Evolutionary conservation across 2,113 vertebrate species (phyloP).

Genomic region (Naja naja): DNA sequence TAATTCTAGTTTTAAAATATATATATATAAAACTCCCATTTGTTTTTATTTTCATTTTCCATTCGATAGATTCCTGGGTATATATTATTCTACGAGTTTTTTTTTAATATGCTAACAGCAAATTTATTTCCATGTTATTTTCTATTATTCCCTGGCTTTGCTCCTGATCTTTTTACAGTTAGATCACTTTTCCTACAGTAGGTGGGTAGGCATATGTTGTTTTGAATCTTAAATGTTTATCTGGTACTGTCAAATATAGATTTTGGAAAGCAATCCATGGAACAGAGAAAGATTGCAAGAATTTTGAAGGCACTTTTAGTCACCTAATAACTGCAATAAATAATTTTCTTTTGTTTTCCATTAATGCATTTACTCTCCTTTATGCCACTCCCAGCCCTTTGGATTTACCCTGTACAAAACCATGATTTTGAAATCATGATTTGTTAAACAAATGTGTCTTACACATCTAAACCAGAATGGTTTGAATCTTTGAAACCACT

Average conservation of each 20-base stretch:
- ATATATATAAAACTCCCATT: constrained; percentile 86
- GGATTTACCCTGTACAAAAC: constrained; percentile 13
- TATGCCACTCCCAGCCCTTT: constrained; percentile 59
- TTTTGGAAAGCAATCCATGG: constrained; percentile 62
- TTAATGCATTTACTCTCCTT: constrained; percentile 54
- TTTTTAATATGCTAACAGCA: constrained; percentile 52
- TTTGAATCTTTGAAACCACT: background rate
- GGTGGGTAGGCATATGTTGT: constrained; percentile 35
- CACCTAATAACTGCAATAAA: constrained; percentile 68
- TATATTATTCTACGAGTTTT: constrained; percentile 73
- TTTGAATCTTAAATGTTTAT: background rate
- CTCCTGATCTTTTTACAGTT: constrained; percentile 24
- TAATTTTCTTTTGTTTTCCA: constrained; percentile 57
- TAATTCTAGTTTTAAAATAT: constrained; percentile 87
- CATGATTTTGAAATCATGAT: background rate
- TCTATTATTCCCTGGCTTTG: constrained; percentile 12
- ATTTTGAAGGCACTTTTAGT: constrained; percentile 57
- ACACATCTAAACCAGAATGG: background rate
- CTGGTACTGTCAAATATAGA: constrained; percentile 90
- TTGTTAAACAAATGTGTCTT: background rate
- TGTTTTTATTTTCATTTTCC: constrained; percentile 73
- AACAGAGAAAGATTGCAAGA: constrained; percentile 60
- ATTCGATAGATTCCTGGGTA: constrained; percentile 84
- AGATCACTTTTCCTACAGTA: constrained; percentile 70
- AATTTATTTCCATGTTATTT: constrained; percentile 23